Evolutionary conservation across 2,797 vertebrate genomes (phyloP).

Genomic region (Sternotherus odoratus): DNA sequence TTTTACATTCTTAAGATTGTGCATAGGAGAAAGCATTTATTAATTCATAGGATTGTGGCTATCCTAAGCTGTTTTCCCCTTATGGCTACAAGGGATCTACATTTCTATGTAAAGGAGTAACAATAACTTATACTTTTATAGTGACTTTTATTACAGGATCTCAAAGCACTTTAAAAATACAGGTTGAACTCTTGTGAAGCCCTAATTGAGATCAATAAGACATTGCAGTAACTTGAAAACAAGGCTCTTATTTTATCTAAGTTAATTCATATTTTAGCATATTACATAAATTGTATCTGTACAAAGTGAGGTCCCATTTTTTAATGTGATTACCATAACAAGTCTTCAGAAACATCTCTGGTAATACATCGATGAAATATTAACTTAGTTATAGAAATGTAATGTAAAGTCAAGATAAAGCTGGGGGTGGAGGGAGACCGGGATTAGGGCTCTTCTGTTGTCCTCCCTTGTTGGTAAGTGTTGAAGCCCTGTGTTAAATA

Average conservation of each 20-base stretch:
- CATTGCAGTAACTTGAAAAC: background rate
- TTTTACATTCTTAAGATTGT: background rate
- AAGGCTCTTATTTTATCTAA: background rate
- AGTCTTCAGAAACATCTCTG: background rate
- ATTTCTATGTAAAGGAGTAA: background rate
- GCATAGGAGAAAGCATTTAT: background rate
- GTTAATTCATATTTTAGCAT: background rate
- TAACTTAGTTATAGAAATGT: background rate
- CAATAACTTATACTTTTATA: background rate
- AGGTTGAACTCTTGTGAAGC: background rate
- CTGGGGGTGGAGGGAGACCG: fast-evolving
- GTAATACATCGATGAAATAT: background rate
- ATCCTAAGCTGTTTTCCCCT: background rate
- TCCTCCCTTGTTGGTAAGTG: background rate
- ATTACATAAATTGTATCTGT: background rate
- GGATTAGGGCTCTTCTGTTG: background rate
- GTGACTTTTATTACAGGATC: background rate
- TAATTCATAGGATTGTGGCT: background rate
- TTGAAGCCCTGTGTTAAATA: background rate
- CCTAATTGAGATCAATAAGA: background rate
- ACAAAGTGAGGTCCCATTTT: background rate
- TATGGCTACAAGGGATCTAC: background rate
- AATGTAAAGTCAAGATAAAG: background rate
- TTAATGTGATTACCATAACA: background rate
- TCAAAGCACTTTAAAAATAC: fast-evolving